These are phyloP conservation scores for Branchinecta sandiegonensis DNA, from an alignment of 2,888 invertebrate species.

Conservation along the genomic window DNA sequence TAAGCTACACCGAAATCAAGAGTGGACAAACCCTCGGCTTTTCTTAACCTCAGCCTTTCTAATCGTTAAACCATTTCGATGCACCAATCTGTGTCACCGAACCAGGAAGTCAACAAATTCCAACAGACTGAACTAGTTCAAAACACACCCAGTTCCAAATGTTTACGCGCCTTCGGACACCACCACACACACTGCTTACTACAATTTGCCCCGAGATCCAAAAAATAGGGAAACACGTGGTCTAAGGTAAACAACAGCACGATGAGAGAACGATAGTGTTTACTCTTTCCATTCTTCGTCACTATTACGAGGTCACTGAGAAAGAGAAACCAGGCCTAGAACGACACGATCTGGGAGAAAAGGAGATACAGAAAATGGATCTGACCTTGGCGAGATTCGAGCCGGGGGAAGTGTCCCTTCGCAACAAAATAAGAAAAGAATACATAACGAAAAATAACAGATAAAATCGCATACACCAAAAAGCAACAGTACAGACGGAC, in stretches of 20 bases:
- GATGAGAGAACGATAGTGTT: neutral
- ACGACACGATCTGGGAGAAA: neutral
- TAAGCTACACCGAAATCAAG: too few relatives aligned
- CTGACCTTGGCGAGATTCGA: too few relatives aligned
- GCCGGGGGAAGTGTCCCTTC: too few relatives aligned
- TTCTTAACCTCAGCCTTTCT: too few relatives aligned
- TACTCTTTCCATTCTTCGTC: constrained; percentile 1
- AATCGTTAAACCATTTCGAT: too few relatives aligned
- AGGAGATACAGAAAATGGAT: neutral
- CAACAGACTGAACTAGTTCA: neutral
- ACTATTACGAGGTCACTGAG: neutral
- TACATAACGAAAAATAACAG: too few relatives aligned
- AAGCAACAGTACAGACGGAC: too few relatives aligned
- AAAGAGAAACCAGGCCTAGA: constrained; percentile 2
- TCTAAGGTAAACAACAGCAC: constrained; percentile 6
- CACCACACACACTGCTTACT: neutral
- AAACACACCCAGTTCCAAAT: constrained; percentile 5
- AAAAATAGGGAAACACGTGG: constrained; percentile 7
- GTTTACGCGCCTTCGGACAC: neutral
- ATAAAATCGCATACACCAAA: too few relatives aligned
- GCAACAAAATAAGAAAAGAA: too few relatives aligned
- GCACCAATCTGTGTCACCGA: neutral
- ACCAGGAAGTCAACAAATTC: neutral
- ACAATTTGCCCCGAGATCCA: neutral
- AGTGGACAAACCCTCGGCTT: too few relatives aligned